A percentile compares a stretch with the other conserved stretches of the same genome.
phyloP scores from a whole-genome alignment of 2,797 vertebrate genomes.

The Trachops cirrhosus region DNA sequence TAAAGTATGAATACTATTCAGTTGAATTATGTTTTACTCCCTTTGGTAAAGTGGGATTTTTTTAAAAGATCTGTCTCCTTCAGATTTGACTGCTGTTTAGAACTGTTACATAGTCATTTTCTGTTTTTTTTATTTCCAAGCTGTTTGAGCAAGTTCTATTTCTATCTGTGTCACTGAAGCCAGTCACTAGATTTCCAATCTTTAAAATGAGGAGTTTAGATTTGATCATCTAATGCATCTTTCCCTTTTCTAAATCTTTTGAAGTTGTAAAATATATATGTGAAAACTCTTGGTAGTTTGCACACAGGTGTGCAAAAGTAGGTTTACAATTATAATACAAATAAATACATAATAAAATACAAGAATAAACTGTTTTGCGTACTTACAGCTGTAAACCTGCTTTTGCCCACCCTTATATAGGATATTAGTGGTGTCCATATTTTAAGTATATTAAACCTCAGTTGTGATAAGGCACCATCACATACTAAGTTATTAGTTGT shows the following conservation, averaged over 20 bases:
- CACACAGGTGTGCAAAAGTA: background rate
- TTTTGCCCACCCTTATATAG: background rate
- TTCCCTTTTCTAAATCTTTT: conserved; percentile 1
- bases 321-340: background rate
- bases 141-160: background rate
- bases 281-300: background rate
- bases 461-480: background rate
- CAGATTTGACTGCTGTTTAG: background rate
- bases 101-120: background rate
- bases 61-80: background rate
- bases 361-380: background rate
- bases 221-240: background rate
- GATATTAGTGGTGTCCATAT: background rate
- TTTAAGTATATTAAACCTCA: background rate
- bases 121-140: background rate
- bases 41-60: background rate
- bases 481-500: background rate
- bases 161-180: background rate
- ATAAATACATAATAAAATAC: background rate
- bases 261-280: background rate
- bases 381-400: background rate
- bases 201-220: background rate
- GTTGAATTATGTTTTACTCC: background rate
- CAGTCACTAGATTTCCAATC: background rate
- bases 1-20: background rate